Evolutionary conservation across 2,888 invertebrate species (phyloP).

Genomic region (Scotopteryx bipunctaria): DNA sequence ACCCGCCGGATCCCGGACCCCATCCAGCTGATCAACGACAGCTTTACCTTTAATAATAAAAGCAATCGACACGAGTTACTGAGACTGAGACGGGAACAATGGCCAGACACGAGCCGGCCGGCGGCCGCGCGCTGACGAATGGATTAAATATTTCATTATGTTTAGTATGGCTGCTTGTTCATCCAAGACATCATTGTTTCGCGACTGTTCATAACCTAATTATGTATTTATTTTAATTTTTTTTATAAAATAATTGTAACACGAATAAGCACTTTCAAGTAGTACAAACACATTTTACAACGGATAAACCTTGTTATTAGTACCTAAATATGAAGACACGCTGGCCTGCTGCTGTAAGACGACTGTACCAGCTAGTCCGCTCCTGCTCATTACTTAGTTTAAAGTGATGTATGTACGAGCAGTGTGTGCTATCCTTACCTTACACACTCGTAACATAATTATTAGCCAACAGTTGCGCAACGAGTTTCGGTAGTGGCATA

Average conservation of each 20-base stretch:
- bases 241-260: no score
- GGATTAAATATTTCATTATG: neutral
- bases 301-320: no score
- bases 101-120: neutral
- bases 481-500: neutral
- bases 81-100: neutral
- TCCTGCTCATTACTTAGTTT: no score
- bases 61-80: neutral
- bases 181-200: neutral
- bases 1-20: neutral
- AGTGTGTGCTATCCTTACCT: neutral
- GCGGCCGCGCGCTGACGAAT: neutral
- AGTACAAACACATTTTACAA: no score
- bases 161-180: neutral
- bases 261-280: no score
- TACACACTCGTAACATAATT: no score
- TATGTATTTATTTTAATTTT: no score
- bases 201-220: neutral
- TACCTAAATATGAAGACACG: no score
- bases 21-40: neutral
- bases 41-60: neutral
- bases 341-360: no score
- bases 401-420: neutral
- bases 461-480: constrained; percentile 3
- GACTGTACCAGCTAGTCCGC: neutral